phyloP scores from a whole-genome alignment of 2,797 vertebrate species.

The Notolepis coatsorum region DNA sequence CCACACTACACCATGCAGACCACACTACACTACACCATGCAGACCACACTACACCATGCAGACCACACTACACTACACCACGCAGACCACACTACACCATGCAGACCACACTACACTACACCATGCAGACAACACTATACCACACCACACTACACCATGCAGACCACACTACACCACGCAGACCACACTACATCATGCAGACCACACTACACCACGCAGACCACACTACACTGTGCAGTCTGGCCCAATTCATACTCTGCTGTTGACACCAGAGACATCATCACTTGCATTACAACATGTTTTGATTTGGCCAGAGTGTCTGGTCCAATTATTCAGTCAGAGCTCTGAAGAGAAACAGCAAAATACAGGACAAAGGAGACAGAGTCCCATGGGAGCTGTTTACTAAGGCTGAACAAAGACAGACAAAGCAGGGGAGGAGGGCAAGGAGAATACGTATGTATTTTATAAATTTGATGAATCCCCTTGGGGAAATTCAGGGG shows the following conservation, averaged over 20 bases:
- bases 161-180: constrained; percentile 14
- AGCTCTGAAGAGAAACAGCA: constrained; percentile 54
- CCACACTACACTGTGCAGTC: constrained; percentile 5
- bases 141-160: neutral
- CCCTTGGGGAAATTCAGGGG: too few species aligned
- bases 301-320: constrained; percentile 34
- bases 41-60: too few species aligned
- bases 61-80: too few species aligned
- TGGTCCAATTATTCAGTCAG: constrained; percentile 59
- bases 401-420: constrained; percentile 68
- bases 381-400: constrained; percentile 69
- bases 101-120: too few species aligned
- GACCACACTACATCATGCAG: neutral
- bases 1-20: too few species aligned
- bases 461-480: too few species aligned
- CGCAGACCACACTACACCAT: too few species aligned
- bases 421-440: constrained; percentile 33
- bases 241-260: constrained; percentile 16
- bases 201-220: constrained; percentile 10
- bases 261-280: constrained; percentile 16
- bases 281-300: constrained; percentile 22
- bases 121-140: neutral
- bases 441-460: too few species aligned
- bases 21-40: too few species aligned
- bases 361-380: constrained; percentile 71